Base-by-base conservation (phyloP, 2,888 invertebrate species). In the Augiades crinisus region DNA sequence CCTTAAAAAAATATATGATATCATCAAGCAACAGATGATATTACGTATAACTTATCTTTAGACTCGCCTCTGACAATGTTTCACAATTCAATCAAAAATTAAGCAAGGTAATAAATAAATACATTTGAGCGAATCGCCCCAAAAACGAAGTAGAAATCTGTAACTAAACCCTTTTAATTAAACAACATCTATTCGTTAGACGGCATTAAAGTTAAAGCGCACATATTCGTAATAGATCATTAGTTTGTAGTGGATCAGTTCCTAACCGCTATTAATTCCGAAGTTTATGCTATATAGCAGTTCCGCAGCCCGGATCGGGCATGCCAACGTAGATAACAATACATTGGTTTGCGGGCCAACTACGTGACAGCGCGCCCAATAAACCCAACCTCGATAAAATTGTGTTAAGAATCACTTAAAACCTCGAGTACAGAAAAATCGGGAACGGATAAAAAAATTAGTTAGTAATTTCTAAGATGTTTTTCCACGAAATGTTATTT, bases 301-400 rank as follows among this genome's bases (percentile, higher is more conserved):
- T 40, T 31, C 44, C 44, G 44, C 33, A 33, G 44, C n/a, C 44
- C n/a, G 45, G 34, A 24, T 24, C 22, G 45, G 24, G 34, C 21
- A 45, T 36, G 45, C 45, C 45, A 45, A 45, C 34, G 45, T 45
- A 45, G 45, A 45, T 45, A 45, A 45, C 45, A 45, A 34, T 45
- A 45, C 34, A 24, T 45, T 13, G 45, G 30, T 43, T 30, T 30
- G 31, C 36, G 34, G 34, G 45, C 45, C 45, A 45, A 45, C 34
- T 45, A 45, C 34, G 34, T 36, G 34, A 45, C 45, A 45, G 34
- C 24, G 24, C 22, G 34, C 17, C 33, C 45, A 36, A 45, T 45
- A 45, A 43, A 44, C 21, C 33, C 8, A 33, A 22, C 44, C 33
- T 21, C 44, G 33, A 44, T 44, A 33, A 33, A 44, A 44, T 44